Base-by-base conservation (phyloP, 2,888 invertebrate genomes). In the Philereme vetulata region DNA sequence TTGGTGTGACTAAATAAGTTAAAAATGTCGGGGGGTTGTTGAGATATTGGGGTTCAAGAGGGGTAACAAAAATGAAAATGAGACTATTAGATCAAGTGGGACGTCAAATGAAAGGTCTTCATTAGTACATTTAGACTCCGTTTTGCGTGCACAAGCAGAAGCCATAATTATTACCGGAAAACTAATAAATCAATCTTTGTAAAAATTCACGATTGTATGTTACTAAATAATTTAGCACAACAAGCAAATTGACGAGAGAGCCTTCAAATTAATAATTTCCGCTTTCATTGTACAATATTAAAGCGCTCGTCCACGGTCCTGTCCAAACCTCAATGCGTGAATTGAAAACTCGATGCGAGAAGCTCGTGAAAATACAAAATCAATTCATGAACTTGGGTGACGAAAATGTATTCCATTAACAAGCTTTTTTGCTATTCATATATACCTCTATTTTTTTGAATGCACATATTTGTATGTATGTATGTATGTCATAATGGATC, bases 401-500 rank as follows among this genome's bases (percentile, higher is more conserved):
- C 46, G 50, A 11, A 53, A 57, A 50, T 10, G 34, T 49, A 50
- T 6, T 35, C 21, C 2, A 21, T 21, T 21, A 21, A 21, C 8
- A 53, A 33, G 32, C 38, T 43, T 33, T 21, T 35, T 51, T 48
- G 11, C n/a, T 49, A 52, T 49, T 52, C 36, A 60, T 64, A 55
- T 60, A 21, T 21, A n/a, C n/a, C 21, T 21, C 21, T 21, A 21
- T 2, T 1, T n/a, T 56, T 35, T 50, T 38, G 47, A 61, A 60
- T 60, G 62, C 60, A 62, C 55, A 66, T 21, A 21, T 64, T 60
- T 60, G 51, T 65, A 72, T 60, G 68, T 72, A 72, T 60, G 68
- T 72, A 78, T 74, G 70, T 76, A 64, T 74, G 74, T 71, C 75
- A 74, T 72, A 68, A 70, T 72, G 72, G 65, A 70, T 71, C 65